Percentiles rank a stretch among this genome's conserved stretches.
Conservation (phyloP, 2,888 invertebrate genomes). For the Magallana nippona region DNA sequence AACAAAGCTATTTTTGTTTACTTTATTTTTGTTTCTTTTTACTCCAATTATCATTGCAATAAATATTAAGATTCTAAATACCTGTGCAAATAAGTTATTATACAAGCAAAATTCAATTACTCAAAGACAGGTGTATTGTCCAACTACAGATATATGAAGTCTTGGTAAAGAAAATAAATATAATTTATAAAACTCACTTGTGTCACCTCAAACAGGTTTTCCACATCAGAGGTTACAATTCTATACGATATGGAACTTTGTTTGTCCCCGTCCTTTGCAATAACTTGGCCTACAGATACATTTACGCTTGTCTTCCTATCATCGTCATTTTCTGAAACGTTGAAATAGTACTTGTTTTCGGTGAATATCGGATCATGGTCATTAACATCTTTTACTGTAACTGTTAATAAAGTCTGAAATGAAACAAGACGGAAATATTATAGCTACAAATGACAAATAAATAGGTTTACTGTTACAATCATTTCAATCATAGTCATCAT, state of each 20-base stretch:
- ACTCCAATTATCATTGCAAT: too few species aligned
- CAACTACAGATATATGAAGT: neutral
- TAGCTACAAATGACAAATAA: too few species aligned
- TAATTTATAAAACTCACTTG: neutral
- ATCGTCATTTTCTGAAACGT: conserved; percentile 53
- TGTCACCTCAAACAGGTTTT: conserved; percentile 37
- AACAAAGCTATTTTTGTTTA: too few species aligned
- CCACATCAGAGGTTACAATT: conserved; percentile 45
- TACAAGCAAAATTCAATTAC: too few species aligned
- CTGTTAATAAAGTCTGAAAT: conserved; percentile 26
- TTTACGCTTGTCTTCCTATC: neutral
- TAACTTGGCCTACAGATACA: conserved; percentile 36
- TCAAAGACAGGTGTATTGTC: neutral
- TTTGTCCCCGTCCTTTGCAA: conserved; percentile 47
- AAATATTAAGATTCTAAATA: too few species aligned
- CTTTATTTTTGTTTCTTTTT: too few species aligned
- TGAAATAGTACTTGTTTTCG: conserved; percentile 47
- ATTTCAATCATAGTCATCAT: too few species aligned
- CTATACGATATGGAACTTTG: conserved; percentile 24
- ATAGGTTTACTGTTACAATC: too few species aligned
- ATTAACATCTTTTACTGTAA: conserved; percentile 57
- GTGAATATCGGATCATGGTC: conserved; percentile 58
- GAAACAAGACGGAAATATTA: too few species aligned
- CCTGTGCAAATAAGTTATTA: too few species aligned
- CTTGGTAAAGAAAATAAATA: neutral